Base-by-base conservation (phyloP, 2,797 vertebrate genomes). In the Peromyscus aztecus region DNA sequence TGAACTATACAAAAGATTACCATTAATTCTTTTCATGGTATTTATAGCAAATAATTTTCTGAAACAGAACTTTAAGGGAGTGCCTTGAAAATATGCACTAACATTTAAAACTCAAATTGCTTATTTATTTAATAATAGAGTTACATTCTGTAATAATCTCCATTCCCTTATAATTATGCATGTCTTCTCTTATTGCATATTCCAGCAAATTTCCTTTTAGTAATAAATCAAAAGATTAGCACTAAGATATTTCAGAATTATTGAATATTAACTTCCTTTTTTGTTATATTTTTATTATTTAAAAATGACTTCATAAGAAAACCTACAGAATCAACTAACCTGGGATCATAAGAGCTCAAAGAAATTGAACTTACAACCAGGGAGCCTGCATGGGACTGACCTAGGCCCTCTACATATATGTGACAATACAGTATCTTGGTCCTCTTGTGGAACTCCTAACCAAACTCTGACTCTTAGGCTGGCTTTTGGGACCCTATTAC, bases 141-240 rank as follows among this genome's bases (percentile, higher is more conserved):
- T 86, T 80, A 52, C 3, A 69, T 88, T 93, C 5, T 89, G 40
- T 8, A 75, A 90, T 24, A 97, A 65, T 27, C 59, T 63, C 1
- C 19, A 57, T 92, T 85, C 92, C 65, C 8, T 3, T 69, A 7
- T 69, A 67, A 10, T 73, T 29, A 94, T 87, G 19, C 82, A 43
- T 73, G 12, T 71, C 27, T 97, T 96, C 75, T 5, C 40, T 21
- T 78, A 57, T 75, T 96, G 24, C 90, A 94, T 89, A n/a, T 86
- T 90, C 14, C 90, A 92, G 14, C 77, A 89, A 84, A 91, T 31
- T 76, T 43, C 31, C 83, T 93, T 94, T 91, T 52, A 80, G 23
- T 8, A 96, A 78, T 82, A 89, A 93, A 93, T 90, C 52, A 81
- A 82, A 91, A 81, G 5, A 73, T 94, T 78, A 82, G 10, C 34